A percentile compares a stretch with the other conserved stretches of the same genome.
Conservation (phyloP, 2,797 vertebrate genomes). For the Astyanax mexicanus region DNA sequence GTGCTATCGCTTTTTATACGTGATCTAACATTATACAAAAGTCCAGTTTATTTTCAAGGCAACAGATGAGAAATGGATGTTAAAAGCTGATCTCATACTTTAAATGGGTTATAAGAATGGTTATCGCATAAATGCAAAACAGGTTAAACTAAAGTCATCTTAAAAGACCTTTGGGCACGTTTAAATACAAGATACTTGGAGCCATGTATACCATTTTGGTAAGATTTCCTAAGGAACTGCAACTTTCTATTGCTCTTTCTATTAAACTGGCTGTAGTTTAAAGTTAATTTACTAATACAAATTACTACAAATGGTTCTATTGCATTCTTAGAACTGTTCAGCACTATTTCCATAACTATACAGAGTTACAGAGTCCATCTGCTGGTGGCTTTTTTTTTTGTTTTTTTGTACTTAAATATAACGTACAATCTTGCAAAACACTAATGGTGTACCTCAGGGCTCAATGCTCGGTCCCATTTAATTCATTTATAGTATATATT, state of each 20-base stretch:
- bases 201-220: too few relatives aligned
- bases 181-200: too few relatives aligned
- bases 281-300: background rate
- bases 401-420: too few relatives aligned
- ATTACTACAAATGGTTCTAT: background rate
- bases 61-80: too few relatives aligned
- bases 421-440: background rate
- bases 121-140: too few relatives aligned
- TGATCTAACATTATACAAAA: too few relatives aligned
- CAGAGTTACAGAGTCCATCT: background rate
- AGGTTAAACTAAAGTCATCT: too few relatives aligned
- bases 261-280: background rate
- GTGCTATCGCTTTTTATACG: too few relatives aligned
- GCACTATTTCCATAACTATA: background rate
- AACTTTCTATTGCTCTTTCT: background rate
- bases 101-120: too few relatives aligned
- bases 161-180: too few relatives aligned
- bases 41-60: too few relatives aligned
- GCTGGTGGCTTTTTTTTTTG: background rate
- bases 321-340: background rate
- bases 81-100: too few relatives aligned
- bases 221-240: background rate
- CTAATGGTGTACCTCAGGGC: background rate
- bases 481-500: constrained; percentile 25
- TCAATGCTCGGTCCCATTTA: background rate